These are phyloP conservation scores for Chiroxiphia lanceolata DNA, from an alignment of 2,797 vertebrate species.

Conservation along the genomic window DNA sequence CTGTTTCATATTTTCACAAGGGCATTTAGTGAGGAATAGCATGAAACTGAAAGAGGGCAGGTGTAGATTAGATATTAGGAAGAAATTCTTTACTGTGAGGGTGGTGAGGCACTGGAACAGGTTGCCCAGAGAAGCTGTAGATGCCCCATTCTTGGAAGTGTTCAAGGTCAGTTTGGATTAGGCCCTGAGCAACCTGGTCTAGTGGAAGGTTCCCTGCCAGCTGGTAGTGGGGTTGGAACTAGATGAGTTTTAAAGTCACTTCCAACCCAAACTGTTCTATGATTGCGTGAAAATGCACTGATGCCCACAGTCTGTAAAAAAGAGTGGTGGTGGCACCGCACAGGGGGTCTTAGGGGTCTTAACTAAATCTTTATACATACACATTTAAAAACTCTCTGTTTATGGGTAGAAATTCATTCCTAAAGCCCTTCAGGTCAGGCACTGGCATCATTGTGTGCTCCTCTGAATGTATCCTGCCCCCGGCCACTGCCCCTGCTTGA, in stretches of 20 bases:
- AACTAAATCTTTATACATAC: neutral
- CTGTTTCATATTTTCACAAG: neutral
- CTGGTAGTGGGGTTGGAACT: neutral
- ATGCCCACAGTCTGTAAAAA: neutral
- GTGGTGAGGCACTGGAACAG: neutral
- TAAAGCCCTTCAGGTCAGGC: neutral
- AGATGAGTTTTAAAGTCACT: neutral
- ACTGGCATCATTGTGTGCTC: neutral
- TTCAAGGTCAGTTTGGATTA: neutral
- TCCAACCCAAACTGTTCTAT: neutral
- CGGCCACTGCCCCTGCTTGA: neutral
- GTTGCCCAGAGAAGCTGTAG: neutral
- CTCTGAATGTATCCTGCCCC: neutral
- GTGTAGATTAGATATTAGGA: neutral
- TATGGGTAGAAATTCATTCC: neutral
- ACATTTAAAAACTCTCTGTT: neutral
- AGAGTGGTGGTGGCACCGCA: neutral
- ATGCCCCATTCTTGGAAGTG: neutral
- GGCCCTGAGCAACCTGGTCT: neutral
- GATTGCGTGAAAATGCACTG: neutral
- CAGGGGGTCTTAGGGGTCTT: neutral
- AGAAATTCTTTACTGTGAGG: neutral
- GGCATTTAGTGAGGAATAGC: neutral
- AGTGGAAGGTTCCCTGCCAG: neutral
- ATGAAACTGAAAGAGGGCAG: neutral